Evolutionary conservation across 2,797 vertebrate genomes (phyloP), one percentile per base, ranked within the genome.

Genomic region (Schizopygopsis pylzovi): DNA sequence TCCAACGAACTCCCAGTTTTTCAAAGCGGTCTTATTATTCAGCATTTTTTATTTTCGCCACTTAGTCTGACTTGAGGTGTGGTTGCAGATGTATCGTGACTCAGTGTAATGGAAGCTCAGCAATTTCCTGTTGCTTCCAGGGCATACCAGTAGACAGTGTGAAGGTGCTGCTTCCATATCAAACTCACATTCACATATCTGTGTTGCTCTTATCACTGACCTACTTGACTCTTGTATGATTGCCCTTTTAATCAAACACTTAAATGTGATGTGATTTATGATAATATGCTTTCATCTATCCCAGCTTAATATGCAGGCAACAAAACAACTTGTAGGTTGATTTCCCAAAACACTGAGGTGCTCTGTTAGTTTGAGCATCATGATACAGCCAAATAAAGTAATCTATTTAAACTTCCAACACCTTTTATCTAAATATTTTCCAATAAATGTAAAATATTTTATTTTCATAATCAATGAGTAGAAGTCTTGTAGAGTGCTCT

Each of bases 101-200:
- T 95, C 92, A 95, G 91, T 86, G 90, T 82, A 85, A 85, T 86
- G 92, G 92, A 93, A 93, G 92, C 89, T 91, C 41, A 84, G 76
- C 89, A 88, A 91, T 92, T 90, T 91, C 88, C 91, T 91, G 90
- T 87, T 89, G 88, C 89, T 86, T 91, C 89, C 87, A 84, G 70
- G 75, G 71, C 81, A 86, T 85, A 68, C 43, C 85, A 43, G 13
- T 52, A 72, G 76, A 84, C 65, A 52, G 79, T 67, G 61, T 72
- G 87, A 90, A 83, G 71, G 83, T 79, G 79, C 70, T 78, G 72
- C 52, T 70, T 49, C 52, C 41, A 85, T 86, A 82, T 86, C 49
- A 85, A 37, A 81, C 81, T 71, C 63, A 37, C 10, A 67, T 37
- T 79, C 67, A 59, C 37, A 25, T 33, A 67, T 56, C 49, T 39